Evolutionary conservation across 2,888 invertebrate species (phyloP), one percentile per base, ranked within the genome.

Genomic region (Lithophane ornitopus): DNA sequence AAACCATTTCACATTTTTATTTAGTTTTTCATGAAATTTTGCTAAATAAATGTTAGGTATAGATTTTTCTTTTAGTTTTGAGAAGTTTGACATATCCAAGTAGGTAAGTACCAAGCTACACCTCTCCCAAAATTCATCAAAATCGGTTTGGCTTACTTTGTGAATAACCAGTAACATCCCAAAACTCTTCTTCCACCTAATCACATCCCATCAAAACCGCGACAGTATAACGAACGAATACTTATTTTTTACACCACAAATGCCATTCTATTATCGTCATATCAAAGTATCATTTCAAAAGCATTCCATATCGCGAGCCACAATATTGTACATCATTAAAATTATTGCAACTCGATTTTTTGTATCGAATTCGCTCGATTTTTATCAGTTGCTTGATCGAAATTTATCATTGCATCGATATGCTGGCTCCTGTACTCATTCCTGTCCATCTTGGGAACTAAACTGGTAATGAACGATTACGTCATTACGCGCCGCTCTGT

Each of bases 401-500:
- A 49, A 59, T 70, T 70, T 66, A 67, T 59, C 44, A 58, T 73
- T 74, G 67, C 61, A 78, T 73, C 54, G 68, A 63, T 74, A 22
- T 77, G 49, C 22, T 69, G 76, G 82, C 88, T 85, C 87, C 85
- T 81, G 82, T 74, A 59, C 82, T 85, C 72, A 76, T 80, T 49
- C 68, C 70, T 70, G 78, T 74, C 85, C 86, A 82, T 86, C 70
- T 86, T 78, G 77, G 81, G 78, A 73, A 76, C 54, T 70, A 54
- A 73, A 76, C 54, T 71, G 62, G 87, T 88, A 89, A 87, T 82
- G 88, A 84, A 79, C 87, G 85, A 90, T 92, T 87, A 86, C 74
- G 84, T 77, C 84, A 85, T 87, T 87, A 88, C 87, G 76, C 78
- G 76, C 88, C 85, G 89, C 87, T 85, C 92, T 91, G 88, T 93